Base-by-base conservation (phyloP, 2,888 invertebrate genomes). In the Acrobasis consociella region DNA sequence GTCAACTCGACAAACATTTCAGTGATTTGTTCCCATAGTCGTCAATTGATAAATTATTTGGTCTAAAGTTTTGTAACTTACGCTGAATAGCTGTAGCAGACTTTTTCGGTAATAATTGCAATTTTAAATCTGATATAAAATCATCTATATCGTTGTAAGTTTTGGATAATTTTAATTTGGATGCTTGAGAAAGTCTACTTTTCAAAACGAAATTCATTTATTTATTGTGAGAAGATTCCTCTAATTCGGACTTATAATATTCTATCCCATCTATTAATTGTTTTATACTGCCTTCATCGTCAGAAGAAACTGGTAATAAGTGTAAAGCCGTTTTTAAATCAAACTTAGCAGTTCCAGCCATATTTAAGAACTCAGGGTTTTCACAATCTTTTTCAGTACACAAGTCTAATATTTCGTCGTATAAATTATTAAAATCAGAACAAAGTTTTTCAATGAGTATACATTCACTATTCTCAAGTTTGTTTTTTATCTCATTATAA, bases 151-250 rank as follows among this genome's bases (percentile, higher is more conserved):
- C 46, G 11, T 16, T 50, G 46, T 64, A 64, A 5, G 49, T 60
- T n/a, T 15, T 15, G 8, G 39, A 31, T 49, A 64, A 58, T 49
- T 58, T 61, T 15, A 64, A 31, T 53, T 64, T 64, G 10, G 62
- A 59, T 0, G n/a, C 37, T 39, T 62, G 58, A 2, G 64, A 64
- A 10, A 64, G 46, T 16, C 66, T 52, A 46, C 55, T 64, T 59
- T 64, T 67, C 42, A 65, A 50, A 13, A 67, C 60, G 62, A 67
- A 67, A 2, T 42, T 38, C n/a, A 64, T 62, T 58, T 63, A 63
- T 13, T 64, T 42, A 2, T 16, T 62, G 56, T 39, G 56, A 56
- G 15, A 37, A 38, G 11, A 8, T 11, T n/a, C 49, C 39, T 9
- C 46, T 53, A 46, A 61, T 46, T 51, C 52, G 39, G 49, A 50